Evolutionary conservation across 2,113 vertebrate species (phyloP).

Genomic region (Gnathonemus longibarbis): DNA sequence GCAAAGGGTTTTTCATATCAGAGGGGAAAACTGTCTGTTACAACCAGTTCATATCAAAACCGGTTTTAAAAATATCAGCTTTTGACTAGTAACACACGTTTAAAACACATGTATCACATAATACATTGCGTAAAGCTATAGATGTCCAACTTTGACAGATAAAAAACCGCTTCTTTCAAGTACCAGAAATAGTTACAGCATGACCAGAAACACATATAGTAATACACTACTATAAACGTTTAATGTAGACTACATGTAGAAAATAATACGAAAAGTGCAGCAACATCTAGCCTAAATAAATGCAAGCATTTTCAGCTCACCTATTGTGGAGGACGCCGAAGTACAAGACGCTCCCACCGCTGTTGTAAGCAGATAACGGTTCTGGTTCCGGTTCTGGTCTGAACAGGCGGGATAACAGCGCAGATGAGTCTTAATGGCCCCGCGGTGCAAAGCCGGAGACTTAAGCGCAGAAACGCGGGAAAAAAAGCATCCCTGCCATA

Average conservation of each 20-base stretch:
- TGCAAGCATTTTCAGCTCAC: neutral
- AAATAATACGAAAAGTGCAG: neutral
- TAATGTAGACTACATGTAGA: neutral
- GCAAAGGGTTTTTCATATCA: neutral
- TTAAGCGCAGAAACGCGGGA: neutral
- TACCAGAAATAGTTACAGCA: neutral
- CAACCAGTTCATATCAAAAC: neutral
- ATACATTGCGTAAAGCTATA: neutral
- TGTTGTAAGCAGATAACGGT: neutral
- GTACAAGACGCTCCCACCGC: neutral
- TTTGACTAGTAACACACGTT: neutral
- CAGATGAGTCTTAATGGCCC: neutral
- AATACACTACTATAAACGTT: neutral
- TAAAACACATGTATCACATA: neutral
- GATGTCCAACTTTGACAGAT: neutral
- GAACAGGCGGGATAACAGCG: neutral
- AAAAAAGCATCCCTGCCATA: no score
- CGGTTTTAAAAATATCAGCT: neutral
- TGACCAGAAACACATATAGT: neutral
- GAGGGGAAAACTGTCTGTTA: neutral
- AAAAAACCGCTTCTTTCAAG: neutral
- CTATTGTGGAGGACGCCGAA: neutral
- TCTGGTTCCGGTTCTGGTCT: neutral
- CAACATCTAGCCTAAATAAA: neutral
- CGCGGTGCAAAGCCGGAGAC: neutral